Evolutionary conservation across 2,797 vertebrate species (phyloP), one percentile per base, ranked within the genome.

Genomic region (Hypotaenidia okinawae): DNA sequence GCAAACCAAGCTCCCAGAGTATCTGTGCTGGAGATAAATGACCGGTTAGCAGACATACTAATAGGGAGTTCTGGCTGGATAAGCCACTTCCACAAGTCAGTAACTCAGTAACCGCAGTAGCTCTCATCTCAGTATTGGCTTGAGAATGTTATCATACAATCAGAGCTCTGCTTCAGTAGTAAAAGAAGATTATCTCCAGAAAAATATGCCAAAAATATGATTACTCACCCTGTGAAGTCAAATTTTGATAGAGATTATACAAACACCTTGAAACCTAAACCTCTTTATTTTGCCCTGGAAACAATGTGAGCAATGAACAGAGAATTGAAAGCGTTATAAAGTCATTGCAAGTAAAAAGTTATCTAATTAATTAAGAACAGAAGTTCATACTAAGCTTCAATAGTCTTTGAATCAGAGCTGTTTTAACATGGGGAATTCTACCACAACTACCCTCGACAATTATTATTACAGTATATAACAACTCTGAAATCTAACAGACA

Each of bases 11-110:
- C 11, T 27, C 9, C 3, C 6, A 17, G 21, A 66, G 13, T 62
- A 72, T 7, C 45, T 61, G 63, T 27, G 52, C 35, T 63, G 24
- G 37, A 79, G 61, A 58, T 16, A 76, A 63, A 77, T 43, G 32
- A 55, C 58, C 27, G 70, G 41, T 63, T 37, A 68, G 43, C 32
- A 57, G 0, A 0, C 11, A 14, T 5, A 2, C 2, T 7, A 58
- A 52, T 32, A 41, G 0, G 12, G 69, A 76, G n/a, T 35, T 70
- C 13, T 58, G 24, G 55, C 17, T 32, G 66, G 28, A 78, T 27
- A 80, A 76, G 49, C 37, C 28, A 23, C 22, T 28, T 79, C 61
- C 33, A 16, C 18, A 70, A 80, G 25, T 39, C 54, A 62, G 32
- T 30, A 68, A 73, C 45, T 39, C 63, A 62, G 32, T 30, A 68